Evolutionary conservation across 2,888 invertebrate species (phyloP).

Genomic region (Globia sparganii): DNA sequence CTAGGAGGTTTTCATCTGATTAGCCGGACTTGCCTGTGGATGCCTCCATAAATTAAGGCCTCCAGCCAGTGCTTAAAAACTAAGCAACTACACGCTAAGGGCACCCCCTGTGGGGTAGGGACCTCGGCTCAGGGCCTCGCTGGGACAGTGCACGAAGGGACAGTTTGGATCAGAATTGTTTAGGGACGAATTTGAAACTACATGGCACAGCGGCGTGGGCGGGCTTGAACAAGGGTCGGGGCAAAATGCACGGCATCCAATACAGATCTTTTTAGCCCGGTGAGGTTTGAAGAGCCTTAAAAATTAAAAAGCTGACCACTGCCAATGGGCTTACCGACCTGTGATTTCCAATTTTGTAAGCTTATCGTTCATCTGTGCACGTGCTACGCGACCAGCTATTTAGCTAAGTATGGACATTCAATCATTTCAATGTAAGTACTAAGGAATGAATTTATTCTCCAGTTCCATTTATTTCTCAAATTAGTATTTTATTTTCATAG

Average conservation of each 20-base stretch:
- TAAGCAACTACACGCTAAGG: background rate
- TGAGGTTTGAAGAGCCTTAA: no score
- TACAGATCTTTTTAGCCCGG: background rate
- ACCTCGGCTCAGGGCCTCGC: no score
- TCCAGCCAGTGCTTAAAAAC: background rate
- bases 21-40: background rate
- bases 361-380: background rate
- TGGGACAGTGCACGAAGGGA: background rate
- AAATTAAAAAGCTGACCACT: background rate
- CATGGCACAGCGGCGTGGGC: background rate
- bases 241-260: background rate
- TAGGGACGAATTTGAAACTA: background rate
- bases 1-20: background rate
- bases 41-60: background rate
- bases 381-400: background rate
- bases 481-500: conserved; percentile 21
- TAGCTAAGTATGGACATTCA: background rate
- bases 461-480: conserved; percentile 24
- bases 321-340: background rate
- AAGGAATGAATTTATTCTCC: background rate
- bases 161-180: no score
- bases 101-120: background rate
- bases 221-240: no score
- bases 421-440: background rate
- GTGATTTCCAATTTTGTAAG: background rate